Percentiles rank a stretch among this genome's conserved stretches.
Conservation (phyloP, 2,888 invertebrate genomes). For the Ormyrus rosae region DNA sequence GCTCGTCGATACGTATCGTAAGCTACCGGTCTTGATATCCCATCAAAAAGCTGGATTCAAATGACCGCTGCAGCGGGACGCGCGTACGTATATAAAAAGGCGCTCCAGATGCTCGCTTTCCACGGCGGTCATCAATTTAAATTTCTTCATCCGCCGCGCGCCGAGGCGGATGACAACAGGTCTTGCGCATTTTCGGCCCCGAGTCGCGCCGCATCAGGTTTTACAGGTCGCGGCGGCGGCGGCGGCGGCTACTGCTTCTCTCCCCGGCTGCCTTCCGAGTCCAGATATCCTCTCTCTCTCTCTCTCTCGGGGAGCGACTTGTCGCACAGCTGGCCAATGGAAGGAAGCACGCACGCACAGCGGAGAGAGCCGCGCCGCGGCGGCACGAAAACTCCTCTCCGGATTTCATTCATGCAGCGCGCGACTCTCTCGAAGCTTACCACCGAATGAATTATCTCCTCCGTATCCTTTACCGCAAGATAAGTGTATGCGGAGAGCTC, state of each 20-base stretch:
- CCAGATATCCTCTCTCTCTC: too few relatives aligned
- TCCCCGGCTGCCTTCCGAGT: background rate
- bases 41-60: background rate
- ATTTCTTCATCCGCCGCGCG: slow-evolving; percentile 25
- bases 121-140: slow-evolving; percentile 27
- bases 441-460: background rate
- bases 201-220: slow-evolving; percentile 5
- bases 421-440: background rate
- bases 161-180: slow-evolving; percentile 8
- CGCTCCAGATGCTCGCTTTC: background rate
- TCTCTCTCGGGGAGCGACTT: too few relatives aligned
- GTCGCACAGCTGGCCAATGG: too few relatives aligned
- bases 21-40: slow-evolving; percentile 33
- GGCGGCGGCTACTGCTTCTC: background rate
- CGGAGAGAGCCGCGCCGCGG: background rate
- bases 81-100: background rate
- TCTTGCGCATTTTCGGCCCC: slow-evolving; percentile 25
- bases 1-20: background rate
- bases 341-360: background rate
- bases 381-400: too few relatives aligned
- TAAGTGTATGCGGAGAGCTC: background rate
- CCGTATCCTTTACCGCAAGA: background rate
- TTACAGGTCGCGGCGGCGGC: slow-evolving; percentile 4
- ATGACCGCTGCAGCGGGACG: background rate
- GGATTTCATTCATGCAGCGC: slow-evolving; percentile 27